Evolutionary conservation across 1,140 invertebrate genomes (phyloP), one percentile per base, ranked within the genome.

Genomic region (Dendroctonus valens): DNA sequence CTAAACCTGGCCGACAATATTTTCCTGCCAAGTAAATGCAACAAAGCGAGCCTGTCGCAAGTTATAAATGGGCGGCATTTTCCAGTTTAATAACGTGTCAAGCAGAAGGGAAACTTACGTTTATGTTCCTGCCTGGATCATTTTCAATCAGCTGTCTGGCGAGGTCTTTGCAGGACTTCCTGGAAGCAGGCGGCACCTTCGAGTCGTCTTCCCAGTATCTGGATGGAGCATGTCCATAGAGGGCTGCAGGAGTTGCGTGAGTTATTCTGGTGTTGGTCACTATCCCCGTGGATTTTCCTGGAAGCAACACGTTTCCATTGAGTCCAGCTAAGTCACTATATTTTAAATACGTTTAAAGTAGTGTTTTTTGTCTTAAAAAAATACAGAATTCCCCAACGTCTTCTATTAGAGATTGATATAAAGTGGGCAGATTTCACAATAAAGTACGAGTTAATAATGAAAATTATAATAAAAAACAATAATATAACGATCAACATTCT

Each of bases 141-240:
- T 79, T 79, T 66, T 79, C 77, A 59, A 79, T 78, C 48, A 79
- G 70, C 61, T 79, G 77, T n/a, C 77, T 73, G 5, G 80, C 79
- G 9, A 87, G 80, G 74, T 87, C 85, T 70, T 85, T 84, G 75
- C 85, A 86, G 40, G 81, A 81, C 61, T 80, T 79, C 38, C 81
- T 73, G 3, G 80, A 77, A 15, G 84, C 81, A 15, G 75, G 84
- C 76, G 73, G 86, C 75, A 83, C 78, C 69, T 84, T 84, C 6
- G 79, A 79, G 69, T 92, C 90, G 64, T 86, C 86, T 78, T 93
- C 91, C 88, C 91, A 93, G 72, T 91, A 86, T n/a, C 91, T 79
- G 63, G 88, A 86, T 0, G 90, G 83, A 0, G 86, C 83, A 72
- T 92, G 86, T 0, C 90, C 90, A 80, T 93, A 95, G 49, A 89